Base-by-base conservation (phyloP, 2,797 vertebrate species). In the Falco novaeseelandiae region DNA sequence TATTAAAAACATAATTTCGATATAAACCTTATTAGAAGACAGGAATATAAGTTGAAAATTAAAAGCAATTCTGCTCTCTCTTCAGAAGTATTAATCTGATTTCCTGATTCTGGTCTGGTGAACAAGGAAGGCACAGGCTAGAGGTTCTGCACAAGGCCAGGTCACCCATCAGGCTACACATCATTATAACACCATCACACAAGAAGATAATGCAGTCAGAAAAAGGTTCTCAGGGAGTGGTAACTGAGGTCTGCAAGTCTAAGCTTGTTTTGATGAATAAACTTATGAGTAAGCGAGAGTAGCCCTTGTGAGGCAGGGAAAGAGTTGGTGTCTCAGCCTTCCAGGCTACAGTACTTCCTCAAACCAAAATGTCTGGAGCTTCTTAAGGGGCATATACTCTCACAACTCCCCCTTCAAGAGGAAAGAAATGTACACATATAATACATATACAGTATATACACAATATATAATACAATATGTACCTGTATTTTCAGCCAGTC, bases 381-480 rank as follows among this genome's bases (percentile, higher is more conserved):
- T 51, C 67, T 73, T n/a, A 44, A 62, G 65, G 48, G 61, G 12
- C 46, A 54, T 9, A 54, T 23, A 34, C 2, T 72, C 21, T 78
- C 32, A 67, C 20, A 66, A 42, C 8, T 66, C 8, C 9, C 3
- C 14, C 42, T 72, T 55, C 17, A 29, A 87, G 36, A 42, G 23
- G 32, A 81, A 89, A 78, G 20, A 78, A 51, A 38, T 19, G 12
- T 8, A 36, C 4, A 10, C 27, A 36, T 9, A 11, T 29, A 67
- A 40, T 8, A 38, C 2, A 1, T 14, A 40, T 22, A 18, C 1
- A 20, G 4, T 18, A 7, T 20, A 42, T 23, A 48, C 30, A 48
- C 51, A 34, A 25, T 40, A 61, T 9, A 16, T 49, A 51, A 62
- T 18, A 21, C 4, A 63, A 23, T n/a, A 69, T 5, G 4, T 1